A percentile compares a stretch with the other conserved stretches of the same genome.
Conservation (phyloP, 2,113 vertebrate species). For the Triplophysa rosa region DNA sequence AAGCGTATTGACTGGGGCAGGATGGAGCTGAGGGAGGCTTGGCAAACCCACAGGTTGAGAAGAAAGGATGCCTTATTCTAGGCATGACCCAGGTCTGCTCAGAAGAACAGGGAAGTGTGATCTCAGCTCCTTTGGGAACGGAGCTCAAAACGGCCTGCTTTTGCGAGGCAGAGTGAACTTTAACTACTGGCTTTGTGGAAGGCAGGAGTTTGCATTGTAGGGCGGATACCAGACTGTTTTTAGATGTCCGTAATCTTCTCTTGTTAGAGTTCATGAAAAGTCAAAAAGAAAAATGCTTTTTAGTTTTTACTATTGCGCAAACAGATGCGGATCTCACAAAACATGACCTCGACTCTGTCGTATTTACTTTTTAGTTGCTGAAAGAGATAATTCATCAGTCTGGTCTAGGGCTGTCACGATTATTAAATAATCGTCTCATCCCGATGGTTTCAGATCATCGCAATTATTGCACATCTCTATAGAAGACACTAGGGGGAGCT, state of each 20-base stretch:
- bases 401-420: too few species aligned
- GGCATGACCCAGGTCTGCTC: conserved; percentile 46
- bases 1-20: conserved; percentile 38
- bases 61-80: conserved; percentile 52
- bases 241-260: background rate
- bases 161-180: conserved; percentile 9
- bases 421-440: too few species aligned
- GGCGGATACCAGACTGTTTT: background rate
- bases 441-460: too few species aligned
- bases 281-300: background rate
- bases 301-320: conserved; percentile 33
- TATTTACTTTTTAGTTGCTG: conserved; percentile 19
- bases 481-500: too few species aligned
- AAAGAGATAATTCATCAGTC: conserved; percentile 16
- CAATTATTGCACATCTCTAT: too few species aligned
- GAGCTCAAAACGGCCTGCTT: conserved; percentile 39
- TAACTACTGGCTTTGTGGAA: conserved; percentile 4
- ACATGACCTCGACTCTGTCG: background rate
- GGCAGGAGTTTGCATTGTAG: conserved; percentile 17
- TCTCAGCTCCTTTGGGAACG: conserved; percentile 41
- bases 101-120: conserved; percentile 56
- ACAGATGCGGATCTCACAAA: conserved; percentile 19
- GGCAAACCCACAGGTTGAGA: conserved; percentile 47
- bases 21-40: conserved; percentile 37
- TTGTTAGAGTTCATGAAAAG: background rate